Evolutionary conservation across 2,888 invertebrate species (phyloP), one percentile per base, ranked within the genome.

Genomic region (Notodonta dromedarius): DNA sequence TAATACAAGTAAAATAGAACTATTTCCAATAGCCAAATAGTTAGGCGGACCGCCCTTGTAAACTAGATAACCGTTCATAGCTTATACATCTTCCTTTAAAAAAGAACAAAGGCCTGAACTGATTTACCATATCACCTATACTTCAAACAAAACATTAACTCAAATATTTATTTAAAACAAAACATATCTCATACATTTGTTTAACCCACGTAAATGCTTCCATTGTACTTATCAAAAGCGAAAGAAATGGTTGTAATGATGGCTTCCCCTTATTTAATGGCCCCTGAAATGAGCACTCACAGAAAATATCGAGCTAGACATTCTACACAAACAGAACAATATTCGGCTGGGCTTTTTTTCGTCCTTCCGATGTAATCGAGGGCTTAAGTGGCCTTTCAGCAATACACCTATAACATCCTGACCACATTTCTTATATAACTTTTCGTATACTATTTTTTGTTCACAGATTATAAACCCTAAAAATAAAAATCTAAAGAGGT

Each of bases 181-280:
- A 46, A 46, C 13, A 46, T 13, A 46, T 46, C n/a, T 11, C n/a
- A 6, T 46, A n/a, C 71, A 73, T 74, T 61, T 72, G 67, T 71
- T 74, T 73, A 73, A 73, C 76, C 67, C 71, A 66, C 66, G 69
- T 53, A 76, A 81, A 79, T 74, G 74, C 65, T 70, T 66, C 73
- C 69, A 80, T 82, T 83, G 73, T 80, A 78, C 77, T 71, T 74
- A 64, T 75, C 78, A 77, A 77, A 70, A 77, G 76, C 70, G 73
- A 69, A 51, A 66, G 73, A 77, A 84, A 85, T 79, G 79, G 81
- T 74, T 77, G 76, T 80, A 82, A 81, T 81, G 81, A 84, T 78
- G 76, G 78, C 80, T 74, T 75, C 80, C 35, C 78, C 75, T 62
- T 78, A 74, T 73, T 79, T 85, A 84, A 86, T 84, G 83, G 83